Evolutionary conservation across 2,113 vertebrate genomes (phyloP).

Genomic region (Actenoides lindsayi): DNA sequence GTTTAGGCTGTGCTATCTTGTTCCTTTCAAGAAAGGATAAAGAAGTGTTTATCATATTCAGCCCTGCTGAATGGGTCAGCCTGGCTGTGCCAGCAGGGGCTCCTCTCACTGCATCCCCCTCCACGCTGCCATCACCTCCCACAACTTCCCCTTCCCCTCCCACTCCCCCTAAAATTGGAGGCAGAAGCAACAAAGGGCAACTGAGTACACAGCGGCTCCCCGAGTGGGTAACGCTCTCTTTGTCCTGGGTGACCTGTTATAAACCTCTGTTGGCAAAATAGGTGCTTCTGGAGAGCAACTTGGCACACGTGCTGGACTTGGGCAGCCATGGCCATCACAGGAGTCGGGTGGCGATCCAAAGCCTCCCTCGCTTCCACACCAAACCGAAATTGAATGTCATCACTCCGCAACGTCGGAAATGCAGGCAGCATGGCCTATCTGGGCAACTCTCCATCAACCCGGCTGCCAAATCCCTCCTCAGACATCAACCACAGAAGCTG

Average conservation of each 20-base stretch:
- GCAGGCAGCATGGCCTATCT: neutral
- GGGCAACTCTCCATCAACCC: neutral
- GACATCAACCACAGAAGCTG: neutral
- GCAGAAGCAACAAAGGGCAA: conserved; percentile 20
- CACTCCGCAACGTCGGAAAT: rapidly evolving
- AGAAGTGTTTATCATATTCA: conserved; percentile 92
- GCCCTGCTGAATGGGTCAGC: conserved; percentile 90
- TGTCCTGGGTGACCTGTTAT: neutral
- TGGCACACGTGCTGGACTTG: neutral
- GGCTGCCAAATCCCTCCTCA: neutral
- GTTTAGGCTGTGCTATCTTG: conserved; percentile 86
- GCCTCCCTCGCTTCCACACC: neutral
- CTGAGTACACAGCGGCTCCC: neutral
- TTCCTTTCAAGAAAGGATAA: conserved; percentile 88
- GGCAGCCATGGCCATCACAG: rapidly evolving
- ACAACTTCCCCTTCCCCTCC: neutral
- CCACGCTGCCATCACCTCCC: neutral
- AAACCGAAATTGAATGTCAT: neutral
- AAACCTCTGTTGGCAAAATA: conserved; percentile 17
- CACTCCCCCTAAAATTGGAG: conserved; percentile 2
- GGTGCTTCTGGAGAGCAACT: neutral
- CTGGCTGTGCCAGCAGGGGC: conserved; percentile 79
- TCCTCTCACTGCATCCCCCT: conserved; percentile 76
- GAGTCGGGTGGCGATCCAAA: neutral
- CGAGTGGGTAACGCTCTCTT: neutral